Evolutionary conservation across 2,797 vertebrate species (phyloP).

Genomic region (Schizopygopsis pylzovi): DNA sequence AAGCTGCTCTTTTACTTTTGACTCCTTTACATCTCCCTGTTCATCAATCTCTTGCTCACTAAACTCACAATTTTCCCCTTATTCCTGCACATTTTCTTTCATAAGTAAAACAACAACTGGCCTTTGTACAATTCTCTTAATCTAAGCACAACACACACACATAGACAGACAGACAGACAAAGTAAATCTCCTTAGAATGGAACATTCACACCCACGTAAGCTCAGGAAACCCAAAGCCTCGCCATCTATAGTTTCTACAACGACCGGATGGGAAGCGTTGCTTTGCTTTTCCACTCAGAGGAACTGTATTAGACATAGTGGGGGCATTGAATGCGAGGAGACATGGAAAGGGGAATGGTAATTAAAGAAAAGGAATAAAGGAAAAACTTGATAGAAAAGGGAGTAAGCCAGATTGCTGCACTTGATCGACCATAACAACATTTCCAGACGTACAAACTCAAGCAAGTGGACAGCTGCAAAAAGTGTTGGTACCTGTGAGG

Average conservation of each 20-base stretch:
- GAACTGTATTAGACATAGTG: conserved; percentile 26
- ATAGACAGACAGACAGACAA: not conserved
- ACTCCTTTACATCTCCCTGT: not conserved
- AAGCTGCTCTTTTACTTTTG: not conserved
- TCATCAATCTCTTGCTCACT: not conserved
- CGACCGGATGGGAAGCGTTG: conserved; percentile 54
- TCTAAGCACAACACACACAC: not conserved
- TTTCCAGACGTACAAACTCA: not conserved
- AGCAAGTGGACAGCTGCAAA: not conserved
- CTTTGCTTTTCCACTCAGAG: conserved; percentile 32
- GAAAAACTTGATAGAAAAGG: not conserved
- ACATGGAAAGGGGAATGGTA: not conserved
- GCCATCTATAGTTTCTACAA: conserved; percentile 60
- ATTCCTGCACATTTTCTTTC: not conserved
- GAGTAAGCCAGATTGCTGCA: not conserved
- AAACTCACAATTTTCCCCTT: not conserved
- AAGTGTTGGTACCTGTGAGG: conserved; percentile 75
- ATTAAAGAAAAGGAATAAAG: not conserved
- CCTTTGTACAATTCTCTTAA: conserved; percentile 30
- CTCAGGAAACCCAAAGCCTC: conserved; percentile 55
- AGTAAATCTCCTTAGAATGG: conserved; percentile 45
- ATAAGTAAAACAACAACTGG: conserved; percentile 13
- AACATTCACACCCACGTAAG: conserved; percentile 53
- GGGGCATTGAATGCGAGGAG: not conserved
- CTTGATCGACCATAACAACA: not conserved